phyloP scores from a whole-genome alignment of 2,888 invertebrate genomes.

The Leptinotarsa juncta region DNA sequence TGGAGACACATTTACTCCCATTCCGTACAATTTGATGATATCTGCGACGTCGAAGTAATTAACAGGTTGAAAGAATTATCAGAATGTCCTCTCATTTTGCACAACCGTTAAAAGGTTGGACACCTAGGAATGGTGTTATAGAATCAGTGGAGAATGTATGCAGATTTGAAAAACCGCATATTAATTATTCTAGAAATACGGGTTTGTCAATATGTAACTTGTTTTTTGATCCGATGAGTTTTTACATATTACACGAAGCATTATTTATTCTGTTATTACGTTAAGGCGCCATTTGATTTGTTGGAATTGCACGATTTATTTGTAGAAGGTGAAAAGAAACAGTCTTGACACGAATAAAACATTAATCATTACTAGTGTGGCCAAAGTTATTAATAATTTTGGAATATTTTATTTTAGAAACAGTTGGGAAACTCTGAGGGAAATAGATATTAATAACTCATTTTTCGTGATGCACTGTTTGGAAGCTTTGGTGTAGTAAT shows the following conservation, averaged over 20 bases:
- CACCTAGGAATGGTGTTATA: background rate
- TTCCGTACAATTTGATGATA: slow-evolving; percentile 24
- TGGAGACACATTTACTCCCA: slow-evolving; percentile 21
- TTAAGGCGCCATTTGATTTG: slow-evolving; percentile 13
- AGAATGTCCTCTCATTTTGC: slow-evolving; percentile 23
- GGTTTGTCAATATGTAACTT: slow-evolving; percentile 2
- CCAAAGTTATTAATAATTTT: too few species aligned
- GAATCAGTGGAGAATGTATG: slow-evolving; percentile 1
- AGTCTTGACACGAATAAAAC: background rate
- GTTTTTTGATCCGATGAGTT: slow-evolving; percentile 1
- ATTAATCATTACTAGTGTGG: background rate
- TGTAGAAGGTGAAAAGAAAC: background rate
- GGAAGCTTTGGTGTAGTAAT: too few species aligned
- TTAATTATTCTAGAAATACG: background rate
- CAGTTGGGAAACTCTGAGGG: too few species aligned
- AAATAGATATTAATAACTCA: too few species aligned
- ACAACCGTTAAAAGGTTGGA: slow-evolving; percentile 17
- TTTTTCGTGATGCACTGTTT: too few species aligned
- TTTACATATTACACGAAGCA: background rate
- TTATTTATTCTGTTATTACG: background rate
- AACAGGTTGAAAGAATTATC: slow-evolving; percentile 16
- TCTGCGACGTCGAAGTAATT: slow-evolving; percentile 22
- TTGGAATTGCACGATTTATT: background rate
- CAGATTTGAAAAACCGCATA: slow-evolving; percentile 10
- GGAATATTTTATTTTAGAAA: too few species aligned